Conservation (phyloP, 2,888 invertebrate species). For the Xestia rhomboidea region DNA sequence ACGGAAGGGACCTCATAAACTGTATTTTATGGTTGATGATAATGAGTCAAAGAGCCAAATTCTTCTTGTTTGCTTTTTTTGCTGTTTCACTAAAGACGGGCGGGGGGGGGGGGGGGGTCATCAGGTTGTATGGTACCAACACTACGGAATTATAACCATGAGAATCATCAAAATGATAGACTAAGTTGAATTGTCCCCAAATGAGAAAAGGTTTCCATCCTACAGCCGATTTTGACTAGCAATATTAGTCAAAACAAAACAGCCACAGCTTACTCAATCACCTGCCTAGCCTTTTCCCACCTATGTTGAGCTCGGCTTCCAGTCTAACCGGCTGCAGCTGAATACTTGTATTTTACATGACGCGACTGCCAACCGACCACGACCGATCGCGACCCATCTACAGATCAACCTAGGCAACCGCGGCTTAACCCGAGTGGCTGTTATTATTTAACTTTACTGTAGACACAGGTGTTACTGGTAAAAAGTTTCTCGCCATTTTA, state of each 20-base stretch:
- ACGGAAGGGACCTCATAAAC: neutral
- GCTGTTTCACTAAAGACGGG: neutral
- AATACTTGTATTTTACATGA: no score
- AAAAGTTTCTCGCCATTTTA: neutral
- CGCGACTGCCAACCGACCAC: no score
- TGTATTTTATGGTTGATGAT: neutral
- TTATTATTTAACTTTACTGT: neutral
- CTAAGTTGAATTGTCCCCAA: neutral
- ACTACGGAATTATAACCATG: no score
- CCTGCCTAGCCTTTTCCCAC: neutral
- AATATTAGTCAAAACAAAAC: constrained; percentile 12
- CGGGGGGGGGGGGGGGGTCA: no score
- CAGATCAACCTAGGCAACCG: no score
- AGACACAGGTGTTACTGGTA: neutral
- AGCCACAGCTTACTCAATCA: neutral
- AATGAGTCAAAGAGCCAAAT: neutral
- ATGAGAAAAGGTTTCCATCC: neutral
- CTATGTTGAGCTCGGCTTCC: neutral
- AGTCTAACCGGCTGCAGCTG: neutral
- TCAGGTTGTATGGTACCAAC: neutral
- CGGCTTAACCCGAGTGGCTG: no score
- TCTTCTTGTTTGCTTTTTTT: neutral
- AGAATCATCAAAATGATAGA: no score
- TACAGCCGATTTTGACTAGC: no score
- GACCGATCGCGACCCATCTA: no score